Evolutionary conservation across 2,888 invertebrate genomes (phyloP).

Genomic region (Lithophane ornitopus): DNA sequence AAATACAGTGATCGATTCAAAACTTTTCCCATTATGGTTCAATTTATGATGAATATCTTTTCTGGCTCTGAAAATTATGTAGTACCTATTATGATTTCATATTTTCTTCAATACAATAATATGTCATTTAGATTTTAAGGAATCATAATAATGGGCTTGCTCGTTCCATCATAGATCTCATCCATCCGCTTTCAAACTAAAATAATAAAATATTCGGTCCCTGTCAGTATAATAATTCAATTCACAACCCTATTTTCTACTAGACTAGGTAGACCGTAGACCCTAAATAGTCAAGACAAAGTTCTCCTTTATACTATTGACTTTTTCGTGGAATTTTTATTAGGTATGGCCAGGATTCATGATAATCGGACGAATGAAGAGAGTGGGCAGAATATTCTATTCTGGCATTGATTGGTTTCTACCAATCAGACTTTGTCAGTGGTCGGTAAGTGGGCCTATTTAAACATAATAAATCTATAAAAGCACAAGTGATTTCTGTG

Average conservation of each 20-base stretch:
- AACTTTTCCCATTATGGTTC: conserved; percentile 32
- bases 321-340: not conserved
- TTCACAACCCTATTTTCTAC: not conserved
- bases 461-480: not conserved
- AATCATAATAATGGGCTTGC: not conserved
- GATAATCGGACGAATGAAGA: not conserved
- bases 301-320: not conserved
- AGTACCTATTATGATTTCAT: not conserved
- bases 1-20: conserved; percentile 24
- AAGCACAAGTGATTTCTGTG: not conserved
- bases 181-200: too few relatives aligned
- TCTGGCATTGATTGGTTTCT: too few relatives aligned
- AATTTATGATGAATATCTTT: conserved; percentile 13
- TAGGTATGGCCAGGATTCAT: not conserved
- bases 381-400: not conserved
- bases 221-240: not conserved
- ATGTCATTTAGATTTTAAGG: too few relatives aligned
- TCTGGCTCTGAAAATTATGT: not conserved
- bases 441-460: not conserved
- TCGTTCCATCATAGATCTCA: too few relatives aligned
- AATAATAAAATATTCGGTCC: too few relatives aligned
- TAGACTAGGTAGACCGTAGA: not conserved
- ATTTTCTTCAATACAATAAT: not conserved
- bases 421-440: not conserved
- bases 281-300: not conserved